Base-by-base conservation (phyloP, 64 coral and sea anemone species). In the Hydrozoanthus tunicans region DNA sequence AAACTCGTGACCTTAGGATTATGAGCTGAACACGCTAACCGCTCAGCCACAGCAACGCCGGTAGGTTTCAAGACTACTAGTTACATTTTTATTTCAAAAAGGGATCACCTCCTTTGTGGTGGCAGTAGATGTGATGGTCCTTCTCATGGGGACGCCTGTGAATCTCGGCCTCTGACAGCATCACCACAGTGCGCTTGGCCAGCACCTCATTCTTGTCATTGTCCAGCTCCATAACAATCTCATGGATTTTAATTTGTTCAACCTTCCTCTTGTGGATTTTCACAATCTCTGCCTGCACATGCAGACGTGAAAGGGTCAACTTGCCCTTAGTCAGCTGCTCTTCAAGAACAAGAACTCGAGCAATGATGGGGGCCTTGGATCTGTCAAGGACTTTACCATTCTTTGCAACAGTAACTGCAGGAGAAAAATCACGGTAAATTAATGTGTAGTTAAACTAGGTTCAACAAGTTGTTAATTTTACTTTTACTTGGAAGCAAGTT, bases 221-320 rank as follows among this genome's bases (percentile, higher is more conserved):
- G 20, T 86, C 83, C 58, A 86, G 68, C 69, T 86, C 83, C 83
- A 86, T 86, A 23, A 86, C 53, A 43, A 86, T 43, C 68, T 86
- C 83, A 53, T 86, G 83, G 26, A 86, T 74, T 14, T 86, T 72
- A 11, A 86, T 71, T 56, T 86, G 83, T 86, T 86, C 83, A 56
- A 86, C 83, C 27, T 59, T 73, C 13, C 83, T 70, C 23, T 58
- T 73, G 56, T 73, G 56, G 55, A 86, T 23, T 54, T 86, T 54
- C 0, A 86, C 4, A 72, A 86, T 86, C 17, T 86, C 43, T 86
- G 68, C 68, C 68, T 86, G 83, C 5, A 86, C 83, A 51, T 11
- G 83, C 23, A 86, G 69, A 58, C 53, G 83, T 14, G 83, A 73
- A 6, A 86, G 5, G 6, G 67, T 73, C 10, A 86, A 7, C 66